Evolutionary conservation across 2,888 invertebrate species (phyloP), one percentile per base, ranked within the genome.

Genomic region (Dolichopus griseipennis): DNA sequence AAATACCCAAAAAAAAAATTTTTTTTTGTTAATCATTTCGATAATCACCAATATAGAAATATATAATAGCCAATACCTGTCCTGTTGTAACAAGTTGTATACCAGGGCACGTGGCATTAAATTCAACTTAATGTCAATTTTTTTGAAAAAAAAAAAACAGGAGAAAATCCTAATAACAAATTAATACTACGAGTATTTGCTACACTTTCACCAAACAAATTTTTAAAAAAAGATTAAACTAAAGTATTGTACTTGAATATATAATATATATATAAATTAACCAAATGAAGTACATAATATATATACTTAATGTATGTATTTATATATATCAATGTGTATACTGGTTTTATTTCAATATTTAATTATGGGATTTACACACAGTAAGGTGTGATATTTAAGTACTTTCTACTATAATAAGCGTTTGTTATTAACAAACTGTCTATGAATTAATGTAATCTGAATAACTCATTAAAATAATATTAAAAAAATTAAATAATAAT

Each of bases 61-160:
- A n/a, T n/a, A n/a, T n/a, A n/a, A n/a, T n/a, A 27, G 15, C 52
- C n/a, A 52, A 18, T 52, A 52, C 52, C 52, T 52, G 52, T 52
- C 52, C 52, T 52, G 52, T 52, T 52, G 52, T 52, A 52, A 52
- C 18, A 52, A 52, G 52, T 62, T 62, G 22, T 62, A 62, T 18
- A n/a, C n/a, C n/a, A 63, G 15, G 27, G 63, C 63, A 63, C 63
- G 63, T 63, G 63, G 27, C 27, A 63, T 52, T 52, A 52, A 52
- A 52, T 52, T 52, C 52, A 12, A 52, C 52, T 52, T 52, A 52
- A 52, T 52, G 52, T 52, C 52, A 52, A n/a, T 52, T 52, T 52
- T 27, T 27, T 2, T 2, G 18, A 52, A 52, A 52, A 7, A 18
- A 52, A 18, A 1, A 2, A 9, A 52, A n/a, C 9, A 7, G 2